Evolutionary conservation across 2,797 vertebrate genomes (phyloP).

Genomic region (Artibeus jamaicensis): DNA sequence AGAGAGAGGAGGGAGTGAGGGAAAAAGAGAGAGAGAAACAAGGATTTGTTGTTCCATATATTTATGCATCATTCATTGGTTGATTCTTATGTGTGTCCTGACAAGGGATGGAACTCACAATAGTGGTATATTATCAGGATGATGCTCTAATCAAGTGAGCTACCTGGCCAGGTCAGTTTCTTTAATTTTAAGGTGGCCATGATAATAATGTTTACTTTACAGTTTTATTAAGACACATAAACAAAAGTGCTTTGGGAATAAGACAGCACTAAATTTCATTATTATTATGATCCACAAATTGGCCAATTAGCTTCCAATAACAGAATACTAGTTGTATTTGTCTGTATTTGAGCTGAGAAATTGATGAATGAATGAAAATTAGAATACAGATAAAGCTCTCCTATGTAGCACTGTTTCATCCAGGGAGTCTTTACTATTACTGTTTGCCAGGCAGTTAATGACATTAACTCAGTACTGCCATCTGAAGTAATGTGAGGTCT

Average conservation of each 20-base stretch:
- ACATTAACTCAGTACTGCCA: background rate
- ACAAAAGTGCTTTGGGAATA: slow-evolving; percentile 27
- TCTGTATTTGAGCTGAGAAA: background rate
- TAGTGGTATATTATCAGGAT: background rate
- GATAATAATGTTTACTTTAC: slow-evolving; percentile 21
- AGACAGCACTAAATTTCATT: slow-evolving; percentile 20
- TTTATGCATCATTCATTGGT: background rate
- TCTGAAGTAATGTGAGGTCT: slow-evolving; percentile 12
- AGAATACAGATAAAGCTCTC: background rate
- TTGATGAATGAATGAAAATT: slow-evolving; percentile 46
- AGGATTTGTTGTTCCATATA: background rate
- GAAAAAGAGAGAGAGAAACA: background rate
- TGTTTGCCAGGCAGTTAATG: background rate
- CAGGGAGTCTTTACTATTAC: slow-evolving; percentile 18
- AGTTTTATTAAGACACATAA: background rate
- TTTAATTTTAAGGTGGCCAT: background rate
- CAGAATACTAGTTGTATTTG: background rate
- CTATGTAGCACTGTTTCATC: background rate
- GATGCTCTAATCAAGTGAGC: background rate
- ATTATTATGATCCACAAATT: slow-evolving; percentile 18
- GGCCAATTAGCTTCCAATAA: slow-evolving; percentile 30
- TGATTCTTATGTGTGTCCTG: background rate
- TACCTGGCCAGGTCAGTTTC: background rate
- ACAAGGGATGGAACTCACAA: background rate
- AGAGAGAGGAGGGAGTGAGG: too few species aligned